Conservation (phyloP, 2,797 vertebrate species). For the Hyperoplus lanceolatus region DNA sequence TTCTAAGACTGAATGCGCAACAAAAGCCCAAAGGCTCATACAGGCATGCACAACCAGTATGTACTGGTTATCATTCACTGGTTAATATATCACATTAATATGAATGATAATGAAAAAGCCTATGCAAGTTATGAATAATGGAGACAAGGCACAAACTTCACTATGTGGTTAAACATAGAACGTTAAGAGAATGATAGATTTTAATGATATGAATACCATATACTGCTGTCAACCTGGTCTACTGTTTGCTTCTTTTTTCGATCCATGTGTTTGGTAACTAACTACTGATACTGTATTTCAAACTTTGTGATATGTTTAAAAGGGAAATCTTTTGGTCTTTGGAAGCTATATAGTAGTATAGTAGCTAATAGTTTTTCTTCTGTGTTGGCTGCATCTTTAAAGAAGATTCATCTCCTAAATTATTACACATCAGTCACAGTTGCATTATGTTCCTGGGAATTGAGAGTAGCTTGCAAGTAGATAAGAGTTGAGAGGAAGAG, state of each 20-base stretch:
- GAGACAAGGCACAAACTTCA: not conserved
- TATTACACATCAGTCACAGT: slow-evolving; percentile 15
- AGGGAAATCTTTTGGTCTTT: not conserved
- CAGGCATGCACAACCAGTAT: not conserved
- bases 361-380: not conserved
- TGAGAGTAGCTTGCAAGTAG: slow-evolving; percentile 26
- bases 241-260: not conserved
- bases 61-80: not conserved
- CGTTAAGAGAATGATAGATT: not conserved
- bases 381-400: not conserved
- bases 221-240: not conserved
- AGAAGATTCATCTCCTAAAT: slow-evolving; percentile 4
- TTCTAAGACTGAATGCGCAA: not conserved
- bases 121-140: not conserved
- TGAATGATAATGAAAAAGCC: not conserved
- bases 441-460: slow-evolving; percentile 18
- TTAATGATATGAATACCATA: not conserved
- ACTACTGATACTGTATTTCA: not conserved
- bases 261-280: not conserved
- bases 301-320: not conserved
- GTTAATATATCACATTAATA: not conserved
- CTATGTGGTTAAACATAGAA: not conserved
- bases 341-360: too few relatives aligned
- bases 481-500: slow-evolving; percentile 29
- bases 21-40: not conserved